Evolutionary conservation across 1,140 invertebrate genomes (phyloP).

Genomic region (Aphelenchoides besseyi): DNA sequence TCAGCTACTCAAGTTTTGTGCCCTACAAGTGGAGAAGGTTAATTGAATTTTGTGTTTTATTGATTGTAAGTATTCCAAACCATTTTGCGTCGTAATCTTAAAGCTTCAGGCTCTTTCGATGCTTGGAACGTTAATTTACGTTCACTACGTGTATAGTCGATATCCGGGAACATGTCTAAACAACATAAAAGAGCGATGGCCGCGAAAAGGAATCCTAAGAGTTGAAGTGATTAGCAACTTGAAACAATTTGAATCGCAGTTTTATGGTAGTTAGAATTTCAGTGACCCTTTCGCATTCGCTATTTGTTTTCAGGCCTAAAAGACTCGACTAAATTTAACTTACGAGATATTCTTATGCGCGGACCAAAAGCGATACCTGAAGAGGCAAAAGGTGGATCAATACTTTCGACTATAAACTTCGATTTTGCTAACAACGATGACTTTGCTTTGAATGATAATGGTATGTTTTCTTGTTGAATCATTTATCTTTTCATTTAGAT

Average conservation of each 20-base stretch:
- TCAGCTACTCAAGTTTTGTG: conserved; percentile 83
- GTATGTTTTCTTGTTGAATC: neutral
- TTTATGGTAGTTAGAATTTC: conserved; percentile 7
- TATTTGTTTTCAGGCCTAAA: conserved; percentile 17
- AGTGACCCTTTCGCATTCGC: neutral
- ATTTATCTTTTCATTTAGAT: neutral
- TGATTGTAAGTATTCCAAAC: conserved; percentile 34
- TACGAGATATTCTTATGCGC: conserved; percentile 27
- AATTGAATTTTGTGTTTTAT: conserved; percentile 82
- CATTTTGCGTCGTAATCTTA: conserved; percentile 32
- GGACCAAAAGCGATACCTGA: conserved; percentile 27
- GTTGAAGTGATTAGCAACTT: conserved; percentile 85
- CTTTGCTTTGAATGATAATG: conserved; percentile 28
- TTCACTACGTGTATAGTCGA: conserved; percentile 86
- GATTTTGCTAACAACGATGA: neutral
- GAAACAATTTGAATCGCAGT: conserved; percentile 25
- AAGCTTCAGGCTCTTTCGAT: conserved; percentile 75
- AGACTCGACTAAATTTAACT: conserved; percentile 13
- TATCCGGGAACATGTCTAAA: conserved; percentile 88
- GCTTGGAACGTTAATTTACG: conserved; percentile 86
- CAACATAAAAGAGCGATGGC: conserved; percentile 83
- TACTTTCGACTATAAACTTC: conserved; percentile 7
- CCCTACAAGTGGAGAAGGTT: conserved; percentile 78
- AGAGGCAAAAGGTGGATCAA: conserved; percentile 9
- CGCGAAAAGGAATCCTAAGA: conserved; percentile 84